Percentiles rank a stretch among this genome's conserved stretches.
Conservation (phyloP, 1,140 invertebrate species). For the Potamilus streckersoni region DNA sequence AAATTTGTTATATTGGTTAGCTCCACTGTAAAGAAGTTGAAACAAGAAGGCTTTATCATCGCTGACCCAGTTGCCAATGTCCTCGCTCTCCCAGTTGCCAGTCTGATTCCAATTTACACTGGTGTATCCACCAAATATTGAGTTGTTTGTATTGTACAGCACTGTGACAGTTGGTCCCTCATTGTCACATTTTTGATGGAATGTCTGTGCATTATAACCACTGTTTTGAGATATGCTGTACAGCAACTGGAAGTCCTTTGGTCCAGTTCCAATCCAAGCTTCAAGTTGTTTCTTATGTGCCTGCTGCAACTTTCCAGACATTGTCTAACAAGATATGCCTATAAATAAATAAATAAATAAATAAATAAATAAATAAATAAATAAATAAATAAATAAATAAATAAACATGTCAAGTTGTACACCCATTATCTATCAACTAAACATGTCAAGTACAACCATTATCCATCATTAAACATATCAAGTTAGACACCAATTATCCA, state of each 20-base stretch:
- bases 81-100: no score
- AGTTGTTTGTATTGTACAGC: conserved; percentile 29
- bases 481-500: no score
- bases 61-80: no score
- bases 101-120: neutral
- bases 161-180: conserved; percentile 32
- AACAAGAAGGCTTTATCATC: neutral
- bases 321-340: neutral
- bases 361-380: no score
- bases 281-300: conserved; percentile 5
- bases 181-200: conserved; percentile 29
- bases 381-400: no score
- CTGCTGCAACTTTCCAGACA: neutral
- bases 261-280: conserved; percentile 5
- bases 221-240: conserved; percentile 23
- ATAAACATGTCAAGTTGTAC: no score
- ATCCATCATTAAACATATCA: no score
- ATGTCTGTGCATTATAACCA: conserved; percentile 4
- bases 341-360: no score
- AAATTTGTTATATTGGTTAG: conserved; percentile 6
- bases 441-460: no score
- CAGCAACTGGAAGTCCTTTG: conserved; percentile 18
- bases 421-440: no score
- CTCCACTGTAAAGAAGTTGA: neutral
- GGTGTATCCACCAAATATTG: conserved; percentile 10